phyloP scores from a whole-genome alignment of 2,888 invertebrate species.

The Pandemis cinnamomeana region DNA sequence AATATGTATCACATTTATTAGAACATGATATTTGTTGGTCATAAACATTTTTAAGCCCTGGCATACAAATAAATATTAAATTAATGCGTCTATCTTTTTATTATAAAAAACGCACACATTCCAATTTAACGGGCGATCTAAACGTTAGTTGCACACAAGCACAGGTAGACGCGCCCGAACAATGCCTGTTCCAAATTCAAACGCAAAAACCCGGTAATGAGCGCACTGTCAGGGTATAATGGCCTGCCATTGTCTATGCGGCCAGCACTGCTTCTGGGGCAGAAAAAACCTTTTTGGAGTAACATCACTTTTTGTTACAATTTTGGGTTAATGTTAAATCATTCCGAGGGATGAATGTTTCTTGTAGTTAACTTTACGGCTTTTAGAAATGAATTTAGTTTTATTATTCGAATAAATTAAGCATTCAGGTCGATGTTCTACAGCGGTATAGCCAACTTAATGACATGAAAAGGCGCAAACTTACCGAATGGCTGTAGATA shows the following conservation, averaged over 20 bases:
- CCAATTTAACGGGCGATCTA: slow-evolving; percentile 54
- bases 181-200: slow-evolving; percentile 61
- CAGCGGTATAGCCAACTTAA: not conserved
- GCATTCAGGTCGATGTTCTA: slow-evolving; percentile 8
- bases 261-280: slow-evolving; percentile 60
- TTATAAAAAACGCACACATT: slow-evolving; percentile 34
- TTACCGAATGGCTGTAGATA: slow-evolving; percentile 2
- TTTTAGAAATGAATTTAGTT: slow-evolving; percentile 21
- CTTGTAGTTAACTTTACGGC: slow-evolving; percentile 19
- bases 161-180: slow-evolving; percentile 76
- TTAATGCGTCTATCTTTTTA: not conserved
- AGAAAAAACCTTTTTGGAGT: slow-evolving; percentile 51
- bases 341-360: slow-evolving; percentile 31
- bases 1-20: too few relatives aligned
- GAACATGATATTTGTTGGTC: too few relatives aligned
- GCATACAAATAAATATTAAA: not conserved
- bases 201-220: slow-evolving; percentile 80
- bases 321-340: slow-evolving; percentile 37
- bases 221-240: slow-evolving; percentile 76
- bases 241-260: slow-evolving; percentile 76
- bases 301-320: slow-evolving; percentile 34
- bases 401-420: slow-evolving; percentile 20
- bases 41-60: too few relatives aligned
- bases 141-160: slow-evolving; percentile 51
- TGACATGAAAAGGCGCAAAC: slow-evolving; percentile 5